Conservation (phyloP, 2,113 vertebrate genomes). For the Psephotus haematonotus region DNA sequence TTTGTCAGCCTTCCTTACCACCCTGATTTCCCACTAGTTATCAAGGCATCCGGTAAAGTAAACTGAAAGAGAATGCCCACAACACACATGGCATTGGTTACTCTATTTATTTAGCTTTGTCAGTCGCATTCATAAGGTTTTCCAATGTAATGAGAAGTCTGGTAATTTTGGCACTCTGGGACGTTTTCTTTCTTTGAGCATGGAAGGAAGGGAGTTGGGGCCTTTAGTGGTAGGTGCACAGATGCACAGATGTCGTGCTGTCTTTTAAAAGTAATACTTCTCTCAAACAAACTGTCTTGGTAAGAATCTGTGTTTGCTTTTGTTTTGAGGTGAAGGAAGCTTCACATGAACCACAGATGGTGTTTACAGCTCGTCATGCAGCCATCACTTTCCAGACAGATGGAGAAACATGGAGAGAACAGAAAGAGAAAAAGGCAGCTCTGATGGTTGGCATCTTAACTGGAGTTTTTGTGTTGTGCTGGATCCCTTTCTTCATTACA, state of each 20-base stretch:
- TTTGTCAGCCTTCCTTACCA: not conserved
- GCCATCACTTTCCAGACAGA: slow-evolving; percentile 59
- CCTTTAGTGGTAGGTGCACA: slow-evolving; percentile 3
- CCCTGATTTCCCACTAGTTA: not conserved
- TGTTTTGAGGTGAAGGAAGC: slow-evolving; percentile 70
- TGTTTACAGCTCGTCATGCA: slow-evolving; percentile 48
- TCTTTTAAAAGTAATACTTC: slow-evolving; percentile 42
- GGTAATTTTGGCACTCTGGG: not conserved
- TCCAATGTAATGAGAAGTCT: not conserved
- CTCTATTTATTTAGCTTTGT: slow-evolving; percentile 8
- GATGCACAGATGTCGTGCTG: slow-evolving; percentile 46
- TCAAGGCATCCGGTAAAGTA: not conserved
- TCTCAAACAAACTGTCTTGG: slow-evolving; percentile 11
- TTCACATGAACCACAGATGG: slow-evolving; percentile 58
- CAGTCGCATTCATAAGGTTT: not conserved
- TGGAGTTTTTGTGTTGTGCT: slow-evolving; percentile 73
- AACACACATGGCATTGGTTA: not conserved
- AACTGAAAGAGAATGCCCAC: not conserved
- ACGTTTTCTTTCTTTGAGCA: not conserved
- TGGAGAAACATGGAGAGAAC: slow-evolving; percentile 69
- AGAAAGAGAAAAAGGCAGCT: slow-evolving; percentile 74
- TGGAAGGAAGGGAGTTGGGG: not conserved
- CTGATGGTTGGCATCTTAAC: slow-evolving; percentile 76
- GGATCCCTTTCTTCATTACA: slow-evolving; percentile 73
- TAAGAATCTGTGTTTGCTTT: slow-evolving; percentile 60